phyloP scores from a whole-genome alignment of 2,888 invertebrate species.

The Leptinotarsa peninsularis region DNA sequence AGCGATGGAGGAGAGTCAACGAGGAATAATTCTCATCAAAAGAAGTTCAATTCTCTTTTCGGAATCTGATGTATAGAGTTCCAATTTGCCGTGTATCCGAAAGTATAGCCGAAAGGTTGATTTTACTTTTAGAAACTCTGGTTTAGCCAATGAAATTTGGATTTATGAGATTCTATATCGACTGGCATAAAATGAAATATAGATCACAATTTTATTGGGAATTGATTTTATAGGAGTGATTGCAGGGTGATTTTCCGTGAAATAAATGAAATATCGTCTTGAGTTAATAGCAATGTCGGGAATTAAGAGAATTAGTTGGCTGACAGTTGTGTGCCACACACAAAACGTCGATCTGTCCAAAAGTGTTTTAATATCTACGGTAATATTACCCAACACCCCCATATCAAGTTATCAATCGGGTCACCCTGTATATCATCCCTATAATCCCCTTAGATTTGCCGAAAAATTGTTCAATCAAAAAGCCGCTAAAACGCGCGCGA shows the following conservation, averaged over 20 bases:
- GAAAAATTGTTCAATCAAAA: conserved; percentile 23
- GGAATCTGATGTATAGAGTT: neutral
- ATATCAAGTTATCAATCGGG: no score
- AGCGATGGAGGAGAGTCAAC: neutral
- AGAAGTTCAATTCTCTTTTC: conserved; percentile 1
- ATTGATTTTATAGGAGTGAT: neutral
- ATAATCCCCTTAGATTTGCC: no score
- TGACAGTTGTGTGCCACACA: no score
- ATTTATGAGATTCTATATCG: neutral
- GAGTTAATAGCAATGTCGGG: no score
- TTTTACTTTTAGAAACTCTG: neutral
- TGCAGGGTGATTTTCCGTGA: neutral
- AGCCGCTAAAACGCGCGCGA: conserved; percentile 30
- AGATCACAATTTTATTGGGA: neutral
- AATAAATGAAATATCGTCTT: no score
- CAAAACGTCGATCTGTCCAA: no score
- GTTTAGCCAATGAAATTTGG: neutral
- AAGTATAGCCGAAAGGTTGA: neutral
- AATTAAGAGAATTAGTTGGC: no score
- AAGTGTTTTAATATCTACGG: no score
- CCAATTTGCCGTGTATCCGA: neutral
- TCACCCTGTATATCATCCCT: no score
- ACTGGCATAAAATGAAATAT: neutral
- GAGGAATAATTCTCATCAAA: conserved; percentile 13
- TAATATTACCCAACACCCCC: no score